These are phyloP conservation scores for Stratiolaelaps scimitus DNA, from an alignment of 1,140 invertebrate species.

Conservation along the genomic window DNA sequence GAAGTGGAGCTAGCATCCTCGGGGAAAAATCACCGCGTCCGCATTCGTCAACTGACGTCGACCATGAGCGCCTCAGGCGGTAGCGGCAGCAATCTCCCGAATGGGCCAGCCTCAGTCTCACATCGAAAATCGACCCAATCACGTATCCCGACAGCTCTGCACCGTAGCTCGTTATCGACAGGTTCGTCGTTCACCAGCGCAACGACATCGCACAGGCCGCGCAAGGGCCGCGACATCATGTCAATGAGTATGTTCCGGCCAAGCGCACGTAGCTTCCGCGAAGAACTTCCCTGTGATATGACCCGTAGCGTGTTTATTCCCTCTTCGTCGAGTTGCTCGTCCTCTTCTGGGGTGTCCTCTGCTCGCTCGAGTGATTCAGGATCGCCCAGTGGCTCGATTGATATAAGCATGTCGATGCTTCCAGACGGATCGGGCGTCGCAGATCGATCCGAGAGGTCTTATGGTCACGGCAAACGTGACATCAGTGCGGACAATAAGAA, in stretches of 20 bases:
- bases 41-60: not conserved
- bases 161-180: not conserved
- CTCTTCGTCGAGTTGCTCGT: not conserved
- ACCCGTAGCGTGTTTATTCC: constrained; percentile 5
- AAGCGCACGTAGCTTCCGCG: too few species aligned
- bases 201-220: not conserved
- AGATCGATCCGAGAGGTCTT: not conserved
- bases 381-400: constrained; percentile 11
- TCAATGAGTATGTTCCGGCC: not conserved
- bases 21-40: constrained; percentile 13
- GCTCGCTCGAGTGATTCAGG: not conserved
- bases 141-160: not conserved
- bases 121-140: not conserved
- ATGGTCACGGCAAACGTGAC: too few species aligned
- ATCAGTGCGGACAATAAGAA: not conserved
- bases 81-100: too few species aligned
- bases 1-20: constrained; percentile 20
- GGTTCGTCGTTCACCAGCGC: too few species aligned
- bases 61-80: too few species aligned
- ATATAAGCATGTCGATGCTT: constrained; percentile 11
- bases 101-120: not conserved
- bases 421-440: not conserved
- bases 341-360: not conserved
- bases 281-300: not conserved
- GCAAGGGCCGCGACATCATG: constrained; percentile 1